Percentiles rank a stretch among this genome's conserved stretches.
Evolutionary conservation across 1,140 invertebrate genomes (phyloP).

Genomic region (Pristionchus pacificus): DNA sequence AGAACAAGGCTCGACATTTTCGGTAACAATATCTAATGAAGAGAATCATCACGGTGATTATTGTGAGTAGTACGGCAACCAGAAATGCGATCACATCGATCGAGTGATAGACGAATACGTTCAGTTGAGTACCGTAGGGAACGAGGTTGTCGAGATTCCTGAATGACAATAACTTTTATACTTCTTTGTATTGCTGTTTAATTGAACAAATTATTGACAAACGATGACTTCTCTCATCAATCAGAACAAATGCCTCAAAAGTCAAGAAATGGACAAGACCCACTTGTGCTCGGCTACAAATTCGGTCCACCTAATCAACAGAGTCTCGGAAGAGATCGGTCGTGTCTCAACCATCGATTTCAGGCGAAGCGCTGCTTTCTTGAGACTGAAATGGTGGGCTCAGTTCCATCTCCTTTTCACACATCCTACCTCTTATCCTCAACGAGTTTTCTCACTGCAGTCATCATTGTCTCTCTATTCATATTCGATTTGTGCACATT

Average conservation of each 20-base stretch:
- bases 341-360: constrained; percentile 3
- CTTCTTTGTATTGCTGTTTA: background rate
- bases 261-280: background rate
- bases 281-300: constrained; percentile 8
- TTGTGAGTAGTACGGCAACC: too few relatives aligned
- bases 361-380: background rate
- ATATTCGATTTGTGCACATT: background rate
- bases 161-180: background rate
- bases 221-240: background rate
- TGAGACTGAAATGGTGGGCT: background rate
- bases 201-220: background rate
- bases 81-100: constrained; percentile 6
- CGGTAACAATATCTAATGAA: too few relatives aligned
- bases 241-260: background rate
- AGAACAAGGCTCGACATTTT: too few relatives aligned
- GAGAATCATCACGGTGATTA: too few relatives aligned
- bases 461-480: background rate
- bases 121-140: constrained; percentile 3
- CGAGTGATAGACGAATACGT: constrained; percentile 8
- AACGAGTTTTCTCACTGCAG: background rate
- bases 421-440: background rate
- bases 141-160: constrained; percentile 17
- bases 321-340: constrained; percentile 10
- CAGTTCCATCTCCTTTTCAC: background rate
- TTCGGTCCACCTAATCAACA: constrained; percentile 13